A percentile compares a stretch with the other conserved stretches of the same genome.
Evolutionary conservation across 2,113 vertebrate genomes (phyloP).

Genomic region (Myotis brandtii): DNA sequence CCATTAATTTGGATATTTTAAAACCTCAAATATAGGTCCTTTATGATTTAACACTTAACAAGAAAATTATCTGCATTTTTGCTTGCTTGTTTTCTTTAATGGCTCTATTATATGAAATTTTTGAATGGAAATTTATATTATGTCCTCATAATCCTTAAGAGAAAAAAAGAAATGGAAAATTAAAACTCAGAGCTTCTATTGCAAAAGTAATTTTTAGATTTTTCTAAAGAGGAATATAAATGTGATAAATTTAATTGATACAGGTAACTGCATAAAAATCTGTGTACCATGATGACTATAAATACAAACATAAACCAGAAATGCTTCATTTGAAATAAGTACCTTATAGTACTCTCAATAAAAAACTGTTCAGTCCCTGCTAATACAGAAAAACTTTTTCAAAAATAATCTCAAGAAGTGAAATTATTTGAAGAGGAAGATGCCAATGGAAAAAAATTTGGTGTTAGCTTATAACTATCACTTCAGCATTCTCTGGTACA

Average conservation of each 20-base stretch:
- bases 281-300: neutral
- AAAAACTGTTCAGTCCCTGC: neutral
- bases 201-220: slow-evolving; percentile 46
- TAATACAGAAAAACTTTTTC: slow-evolving; percentile 22
- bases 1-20: slow-evolving; percentile 39
- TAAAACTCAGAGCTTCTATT: slow-evolving; percentile 14
- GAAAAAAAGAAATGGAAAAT: neutral
- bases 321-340: slow-evolving; percentile 42
- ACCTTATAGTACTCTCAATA: neutral
- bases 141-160: slow-evolving; percentile 4
- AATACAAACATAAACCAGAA: slow-evolving; percentile 37
- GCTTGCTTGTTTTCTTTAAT: neutral
- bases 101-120: neutral
- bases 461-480: neutral
- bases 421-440: slow-evolving; percentile 21
- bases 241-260: slow-evolving; percentile 23
- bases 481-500: neutral
- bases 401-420: slow-evolving; percentile 19
- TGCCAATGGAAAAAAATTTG: slow-evolving; percentile 35
- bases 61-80: slow-evolving; percentile 6
- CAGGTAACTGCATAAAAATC: neutral
- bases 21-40: neutral
- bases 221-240: slow-evolving; percentile 43
- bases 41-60: neutral
- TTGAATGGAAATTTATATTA: slow-evolving; percentile 37